Percentiles rank a stretch among this genome's conserved stretches.
These are phyloP conservation scores for Chrosomus eos DNA, from an alignment of 2,797 vertebrate species.

Conservation along the genomic window DNA sequence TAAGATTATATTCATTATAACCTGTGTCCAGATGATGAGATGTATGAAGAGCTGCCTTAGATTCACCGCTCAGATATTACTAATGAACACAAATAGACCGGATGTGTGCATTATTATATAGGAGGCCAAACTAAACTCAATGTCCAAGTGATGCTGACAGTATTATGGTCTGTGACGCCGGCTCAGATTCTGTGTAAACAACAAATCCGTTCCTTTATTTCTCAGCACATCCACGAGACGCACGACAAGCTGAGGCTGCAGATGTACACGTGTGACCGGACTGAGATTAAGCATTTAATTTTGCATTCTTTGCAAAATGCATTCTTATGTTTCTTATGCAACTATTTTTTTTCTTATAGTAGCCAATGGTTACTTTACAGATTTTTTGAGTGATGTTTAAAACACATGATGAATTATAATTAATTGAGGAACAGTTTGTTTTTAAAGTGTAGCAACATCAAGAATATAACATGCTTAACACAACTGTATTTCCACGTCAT, in stretches of 20 bases:
- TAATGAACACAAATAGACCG: too few relatives aligned
- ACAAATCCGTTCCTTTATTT: not conserved
- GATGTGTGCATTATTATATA: not conserved
- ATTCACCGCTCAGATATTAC: too few relatives aligned
- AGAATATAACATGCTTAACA: not conserved
- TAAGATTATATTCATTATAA: too few relatives aligned
- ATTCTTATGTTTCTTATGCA: too few relatives aligned
- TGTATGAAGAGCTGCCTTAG: not conserved
- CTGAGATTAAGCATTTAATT: not conserved
- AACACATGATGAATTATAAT: too few relatives aligned
- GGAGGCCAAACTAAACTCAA: not conserved
- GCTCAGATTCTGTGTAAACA: not conserved
- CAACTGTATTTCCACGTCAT: not conserved
- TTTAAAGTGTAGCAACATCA: not conserved
- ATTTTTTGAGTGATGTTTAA: not conserved
- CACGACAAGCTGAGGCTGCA: not conserved
- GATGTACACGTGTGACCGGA: not conserved
- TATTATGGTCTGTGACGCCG: not conserved
- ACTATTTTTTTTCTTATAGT: not conserved
- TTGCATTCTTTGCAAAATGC: too few relatives aligned
- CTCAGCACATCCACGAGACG: not conserved
- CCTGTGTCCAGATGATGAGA: not conserved
- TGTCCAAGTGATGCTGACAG: not conserved
- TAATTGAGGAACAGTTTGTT: not conserved
- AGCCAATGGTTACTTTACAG: not conserved